Evolutionary conservation across 2,797 vertebrate genomes (phyloP), one percentile per base, ranked within the genome.

Genomic region (Sebastes goodei): DNA sequence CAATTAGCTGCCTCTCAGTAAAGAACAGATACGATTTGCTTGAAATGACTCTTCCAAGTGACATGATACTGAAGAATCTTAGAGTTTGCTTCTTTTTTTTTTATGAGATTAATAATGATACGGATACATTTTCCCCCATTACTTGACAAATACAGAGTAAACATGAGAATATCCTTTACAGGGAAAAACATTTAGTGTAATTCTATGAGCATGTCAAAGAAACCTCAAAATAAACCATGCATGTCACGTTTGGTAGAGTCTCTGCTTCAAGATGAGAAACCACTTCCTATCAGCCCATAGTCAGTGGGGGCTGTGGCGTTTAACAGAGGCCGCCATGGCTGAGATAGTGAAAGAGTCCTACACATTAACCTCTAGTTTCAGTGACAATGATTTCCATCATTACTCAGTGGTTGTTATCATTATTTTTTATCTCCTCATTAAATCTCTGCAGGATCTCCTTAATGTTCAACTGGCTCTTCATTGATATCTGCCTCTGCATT

Each of bases 141-240:
- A 55, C 38, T 7, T 52, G 25, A 60, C 11, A 23, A n/a, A 20
- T 5, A 8, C 20, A 38, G 21, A 72, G 10, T 35, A 61, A 61
- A 80, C 10, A 49, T 5, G 6, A 69, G 21, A 38, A 52, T 11
- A 9, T 52, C 12, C 7, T 11, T 62, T 2, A 21, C 14, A 46
- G 17, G 15, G 30, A 46, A 7, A 82, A 82, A 35, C 59, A 6
- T 75, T 76, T 23, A 21, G 49, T 60, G 62, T 83, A 94, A 96
- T 94, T 94, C 94, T 94, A 80, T 93, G 89, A 87, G 85, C 53
- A 80, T 74, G 76, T 79, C 80, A 69, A 23, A 74, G 75, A 93
- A 93, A 92, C 93, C 92, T 91, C 90, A 92, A 87, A 93, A 84
- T 89, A 92, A 93, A 95, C 93, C 91, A 93, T 91, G 90, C 90